Evolutionary conservation across 2,113 vertebrate species (phyloP).

Genomic region (Anhinga rufa): DNA sequence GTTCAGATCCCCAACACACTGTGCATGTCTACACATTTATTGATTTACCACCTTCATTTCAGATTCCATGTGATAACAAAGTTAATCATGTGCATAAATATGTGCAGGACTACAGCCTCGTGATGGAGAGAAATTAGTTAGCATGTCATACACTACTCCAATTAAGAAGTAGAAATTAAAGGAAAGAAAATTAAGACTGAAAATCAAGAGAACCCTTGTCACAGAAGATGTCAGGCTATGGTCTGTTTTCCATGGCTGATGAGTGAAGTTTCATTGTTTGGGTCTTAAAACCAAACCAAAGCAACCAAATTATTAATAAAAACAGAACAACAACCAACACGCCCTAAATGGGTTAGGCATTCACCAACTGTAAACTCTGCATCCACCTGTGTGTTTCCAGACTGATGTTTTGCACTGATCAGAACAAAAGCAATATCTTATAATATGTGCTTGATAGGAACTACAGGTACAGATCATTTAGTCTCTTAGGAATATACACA

Average conservation of each 20-base stretch:
- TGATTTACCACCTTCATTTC: background rate
- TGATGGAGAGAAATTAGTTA: background rate
- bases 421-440: background rate
- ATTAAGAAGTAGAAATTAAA: background rate
- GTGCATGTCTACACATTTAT: background rate
- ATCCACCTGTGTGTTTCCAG: background rate
- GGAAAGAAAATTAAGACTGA: background rate
- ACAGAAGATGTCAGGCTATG: background rate
- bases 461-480: background rate
- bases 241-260: background rate
- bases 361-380: background rate
- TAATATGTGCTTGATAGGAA: background rate
- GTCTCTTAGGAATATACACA: background rate
- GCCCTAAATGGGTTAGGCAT: background rate
- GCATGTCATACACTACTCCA: background rate
- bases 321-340: background rate
- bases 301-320: background rate
- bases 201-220: background rate
- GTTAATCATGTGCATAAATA: background rate
- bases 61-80: background rate
- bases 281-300: background rate
- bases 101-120: background rate
- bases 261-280: background rate
- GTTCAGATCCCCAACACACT: background rate
- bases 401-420: background rate